These are phyloP conservation scores for Drosophila pectinifera DNA, from an alignment of 1,140 invertebrate genomes.

Conservation along the genomic window DNA sequence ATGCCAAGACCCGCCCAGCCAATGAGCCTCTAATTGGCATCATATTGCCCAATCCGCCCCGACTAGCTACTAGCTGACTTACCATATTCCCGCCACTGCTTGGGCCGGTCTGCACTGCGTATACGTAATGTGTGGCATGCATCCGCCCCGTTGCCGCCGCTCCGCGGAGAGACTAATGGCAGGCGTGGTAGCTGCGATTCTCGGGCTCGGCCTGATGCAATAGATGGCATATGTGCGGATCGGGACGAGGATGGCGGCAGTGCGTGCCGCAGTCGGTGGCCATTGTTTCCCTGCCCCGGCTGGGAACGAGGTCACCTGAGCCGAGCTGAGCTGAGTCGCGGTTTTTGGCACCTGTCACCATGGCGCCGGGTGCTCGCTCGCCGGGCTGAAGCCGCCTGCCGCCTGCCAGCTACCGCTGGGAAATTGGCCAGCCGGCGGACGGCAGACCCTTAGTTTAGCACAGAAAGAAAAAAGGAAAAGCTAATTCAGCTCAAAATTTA, in stretches of 20 bases:
- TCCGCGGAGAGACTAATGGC: conserved; percentile 7
- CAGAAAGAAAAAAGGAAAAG: conserved; percentile 1
- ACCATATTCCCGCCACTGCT: conserved; percentile 10
- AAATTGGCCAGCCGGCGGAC: conserved; percentile 5
- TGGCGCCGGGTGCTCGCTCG: too few species aligned
- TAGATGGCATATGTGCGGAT: conserved; percentile 10
- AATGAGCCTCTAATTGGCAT: conserved; percentile 24
- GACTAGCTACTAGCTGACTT: neutral
- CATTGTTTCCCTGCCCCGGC: conserved; percentile 15
- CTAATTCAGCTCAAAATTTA: too few species aligned
- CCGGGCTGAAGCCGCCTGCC: neutral
- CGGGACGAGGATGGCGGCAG: neutral
- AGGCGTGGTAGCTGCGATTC: conserved; percentile 28
- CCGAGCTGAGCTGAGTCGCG: conserved; percentile 12
- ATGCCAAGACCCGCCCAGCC: conserved; percentile 15
- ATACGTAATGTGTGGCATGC: conserved; percentile 44
- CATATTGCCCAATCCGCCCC: conserved; percentile 21
- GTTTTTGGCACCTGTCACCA: conserved; percentile 28
- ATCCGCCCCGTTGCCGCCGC: conserved; percentile 14
- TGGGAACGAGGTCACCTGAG: conserved; percentile 44
- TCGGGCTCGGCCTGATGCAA: conserved; percentile 48
- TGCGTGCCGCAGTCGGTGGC: neutral
- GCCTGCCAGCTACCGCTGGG: conserved; percentile 2
- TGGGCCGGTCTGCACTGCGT: conserved; percentile 26
- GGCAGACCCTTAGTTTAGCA: neutral